Evolutionary conservation across 1,140 invertebrate species (phyloP).

Genomic region (Cardiocondyla obscurior): DNA sequence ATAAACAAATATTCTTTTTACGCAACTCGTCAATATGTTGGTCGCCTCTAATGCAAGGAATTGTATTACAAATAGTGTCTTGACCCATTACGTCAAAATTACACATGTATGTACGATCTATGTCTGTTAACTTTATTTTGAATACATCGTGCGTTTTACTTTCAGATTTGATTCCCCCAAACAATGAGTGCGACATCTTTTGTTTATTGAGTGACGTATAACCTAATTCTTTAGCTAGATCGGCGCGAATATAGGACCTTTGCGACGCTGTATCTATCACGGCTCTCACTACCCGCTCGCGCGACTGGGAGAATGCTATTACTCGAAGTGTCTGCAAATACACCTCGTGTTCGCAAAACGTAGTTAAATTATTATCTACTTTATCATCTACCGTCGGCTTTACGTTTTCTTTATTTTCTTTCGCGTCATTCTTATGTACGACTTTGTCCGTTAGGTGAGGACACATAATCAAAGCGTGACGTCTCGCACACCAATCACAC

Average conservation of each 20-base stretch:
- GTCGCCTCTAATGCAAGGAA: background rate
- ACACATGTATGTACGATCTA: background rate
- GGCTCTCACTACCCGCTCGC: constrained; percentile 51
- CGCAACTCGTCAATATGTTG: background rate
- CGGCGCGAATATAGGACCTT: constrained; percentile 61
- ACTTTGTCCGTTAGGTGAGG: too few relatives aligned
- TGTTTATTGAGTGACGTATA: constrained; percentile 27
- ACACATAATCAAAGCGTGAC: constrained; percentile 54
- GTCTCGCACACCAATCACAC: constrained; percentile 45
- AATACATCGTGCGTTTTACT: constrained; percentile 47
- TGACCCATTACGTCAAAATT: background rate
- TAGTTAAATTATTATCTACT: constrained; percentile 52
- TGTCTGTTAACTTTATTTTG: constrained; percentile 42
- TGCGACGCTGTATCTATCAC: constrained; percentile 63
- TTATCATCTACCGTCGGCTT: background rate
- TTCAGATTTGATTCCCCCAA: constrained; percentile 50
- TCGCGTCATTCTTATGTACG: too few relatives aligned
- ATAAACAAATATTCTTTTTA: background rate
- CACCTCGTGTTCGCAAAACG: constrained; percentile 53
- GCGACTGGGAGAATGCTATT: constrained; percentile 49
- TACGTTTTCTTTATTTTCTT: background rate
- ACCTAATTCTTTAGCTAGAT: constrained; percentile 47
- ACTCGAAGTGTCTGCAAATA: constrained; percentile 61
- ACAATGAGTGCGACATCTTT: constrained; percentile 52
- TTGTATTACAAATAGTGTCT: background rate